These are phyloP conservation scores for Sturmia bella DNA, from an alignment of 2,888 invertebrate genomes.

Conservation along the genomic window DNA sequence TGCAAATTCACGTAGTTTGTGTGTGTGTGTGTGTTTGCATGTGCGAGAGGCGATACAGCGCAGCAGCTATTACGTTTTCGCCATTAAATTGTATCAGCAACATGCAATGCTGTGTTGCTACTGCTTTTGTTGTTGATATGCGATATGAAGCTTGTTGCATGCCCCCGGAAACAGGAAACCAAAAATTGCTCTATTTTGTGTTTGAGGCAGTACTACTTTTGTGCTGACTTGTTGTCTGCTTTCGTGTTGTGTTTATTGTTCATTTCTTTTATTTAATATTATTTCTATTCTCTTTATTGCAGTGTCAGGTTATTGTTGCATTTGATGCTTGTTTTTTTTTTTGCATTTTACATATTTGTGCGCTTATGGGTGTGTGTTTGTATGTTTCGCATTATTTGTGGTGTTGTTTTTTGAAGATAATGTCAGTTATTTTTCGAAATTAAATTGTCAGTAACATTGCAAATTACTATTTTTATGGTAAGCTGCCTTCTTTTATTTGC, in stretches of 20 bases:
- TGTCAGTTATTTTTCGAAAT: conserved; percentile 70
- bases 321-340: conserved; percentile 23
- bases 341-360: conserved; percentile 6
- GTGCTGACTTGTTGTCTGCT: conserved; percentile 44
- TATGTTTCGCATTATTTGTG: conserved; percentile 46
- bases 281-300: conserved; percentile 48
- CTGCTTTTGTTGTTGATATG: conserved; percentile 47
- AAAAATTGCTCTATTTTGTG: conserved; percentile 72
- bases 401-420: conserved; percentile 61
- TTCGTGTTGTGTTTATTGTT: conserved; percentile 41
- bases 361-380: conserved; percentile 17
- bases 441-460: conserved; percentile 70
- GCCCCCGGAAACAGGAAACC: conserved; percentile 73
- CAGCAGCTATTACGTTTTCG: conserved; percentile 29
- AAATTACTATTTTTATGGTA: conserved; percentile 70
- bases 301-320: conserved; percentile 42
- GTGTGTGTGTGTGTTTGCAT: neutral
- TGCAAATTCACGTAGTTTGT: neutral
- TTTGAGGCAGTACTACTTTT: conserved; percentile 50
- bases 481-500: conserved; percentile 64
- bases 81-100: conserved; percentile 44
- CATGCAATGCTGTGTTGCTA: conserved; percentile 43
- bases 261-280: conserved; percentile 39
- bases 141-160: conserved; percentile 66
- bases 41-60: neutral